Evolutionary conservation across 2,113 vertebrate species (phyloP).

Genomic region (Pollimyrus isidori): DNA sequence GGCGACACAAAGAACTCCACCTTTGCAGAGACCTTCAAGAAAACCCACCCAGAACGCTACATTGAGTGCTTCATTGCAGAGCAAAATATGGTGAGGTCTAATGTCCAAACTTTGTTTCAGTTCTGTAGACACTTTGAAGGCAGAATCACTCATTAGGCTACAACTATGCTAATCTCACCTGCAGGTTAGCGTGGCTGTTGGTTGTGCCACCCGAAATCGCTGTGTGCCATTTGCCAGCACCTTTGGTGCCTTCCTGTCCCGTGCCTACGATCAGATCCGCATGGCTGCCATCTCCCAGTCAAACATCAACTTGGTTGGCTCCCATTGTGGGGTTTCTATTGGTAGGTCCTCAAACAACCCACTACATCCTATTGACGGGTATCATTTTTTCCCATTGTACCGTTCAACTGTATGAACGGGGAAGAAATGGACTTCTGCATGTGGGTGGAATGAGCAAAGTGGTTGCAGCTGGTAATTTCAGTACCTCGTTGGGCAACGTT

Average conservation of each 20-base stretch:
- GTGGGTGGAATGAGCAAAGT: not conserved
- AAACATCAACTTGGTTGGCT: conserved; percentile 73
- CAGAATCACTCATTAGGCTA: not conserved
- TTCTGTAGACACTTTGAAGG: not conserved
- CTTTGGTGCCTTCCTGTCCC: conserved; percentile 69
- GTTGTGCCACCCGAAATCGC: conserved; percentile 67
- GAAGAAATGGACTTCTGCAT: not conserved
- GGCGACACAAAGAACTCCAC: conserved; percentile 80
- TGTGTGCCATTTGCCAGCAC: conserved; percentile 70
- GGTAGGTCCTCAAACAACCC: conserved; percentile 54
- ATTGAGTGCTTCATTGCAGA: conserved; percentile 79
- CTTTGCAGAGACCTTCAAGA: conserved; percentile 70
- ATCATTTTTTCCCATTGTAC: not conserved
- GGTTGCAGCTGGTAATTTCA: not conserved
- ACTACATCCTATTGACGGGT: not conserved
- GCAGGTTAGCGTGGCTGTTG: conserved; percentile 76
- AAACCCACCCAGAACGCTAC: conserved; percentile 69
- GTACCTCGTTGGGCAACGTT: not conserved
- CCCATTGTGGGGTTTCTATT: conserved; percentile 71
- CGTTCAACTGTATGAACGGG: not conserved
- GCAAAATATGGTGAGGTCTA: conserved; percentile 70
- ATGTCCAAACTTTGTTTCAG: not conserved
- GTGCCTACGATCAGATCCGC: conserved; percentile 77
- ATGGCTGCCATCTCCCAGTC: conserved; percentile 79
- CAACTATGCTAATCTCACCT: not conserved